phyloP scores from a whole-genome alignment of 2,113 vertebrate genomes.

The Chlorodrepanis virens region DNA sequence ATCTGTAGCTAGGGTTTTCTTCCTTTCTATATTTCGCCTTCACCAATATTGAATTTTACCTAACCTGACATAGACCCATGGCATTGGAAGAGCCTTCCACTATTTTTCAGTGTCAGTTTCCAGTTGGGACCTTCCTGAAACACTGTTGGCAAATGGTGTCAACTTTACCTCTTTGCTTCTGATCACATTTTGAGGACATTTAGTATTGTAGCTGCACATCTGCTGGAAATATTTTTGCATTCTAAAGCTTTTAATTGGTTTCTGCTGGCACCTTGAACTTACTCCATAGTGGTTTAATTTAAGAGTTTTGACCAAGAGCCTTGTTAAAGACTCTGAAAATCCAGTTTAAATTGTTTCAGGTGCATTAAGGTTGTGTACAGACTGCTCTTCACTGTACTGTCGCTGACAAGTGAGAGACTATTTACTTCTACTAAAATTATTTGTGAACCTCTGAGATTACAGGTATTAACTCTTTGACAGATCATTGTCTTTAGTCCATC shows the following conservation, averaged over 20 bases:
- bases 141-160: background rate
- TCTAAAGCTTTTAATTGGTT: background rate
- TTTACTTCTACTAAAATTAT: background rate
- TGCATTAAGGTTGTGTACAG: background rate
- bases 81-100: background rate
- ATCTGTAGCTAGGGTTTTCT: background rate
- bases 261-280: background rate
- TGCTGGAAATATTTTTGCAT: background rate
- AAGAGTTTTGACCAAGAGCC: background rate
- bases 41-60: background rate
- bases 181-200: rapidly evolving
- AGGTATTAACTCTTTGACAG: background rate
- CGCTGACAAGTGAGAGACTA: background rate
- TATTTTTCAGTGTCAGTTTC: background rate
- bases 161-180: background rate
- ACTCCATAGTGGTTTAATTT: background rate
- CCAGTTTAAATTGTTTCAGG: background rate
- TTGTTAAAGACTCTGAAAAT: background rate
- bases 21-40: rapidly evolving
- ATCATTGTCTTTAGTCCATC: background rate
- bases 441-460: background rate
- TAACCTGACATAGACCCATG: rapidly evolving
- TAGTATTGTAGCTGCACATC: background rate
- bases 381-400: background rate
- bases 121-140: background rate